These are phyloP conservation scores for Apostichopus leukothele DNA, from an alignment of 53 echinoderm and acorn worm genomes.

Conservation along the genomic window DNA sequence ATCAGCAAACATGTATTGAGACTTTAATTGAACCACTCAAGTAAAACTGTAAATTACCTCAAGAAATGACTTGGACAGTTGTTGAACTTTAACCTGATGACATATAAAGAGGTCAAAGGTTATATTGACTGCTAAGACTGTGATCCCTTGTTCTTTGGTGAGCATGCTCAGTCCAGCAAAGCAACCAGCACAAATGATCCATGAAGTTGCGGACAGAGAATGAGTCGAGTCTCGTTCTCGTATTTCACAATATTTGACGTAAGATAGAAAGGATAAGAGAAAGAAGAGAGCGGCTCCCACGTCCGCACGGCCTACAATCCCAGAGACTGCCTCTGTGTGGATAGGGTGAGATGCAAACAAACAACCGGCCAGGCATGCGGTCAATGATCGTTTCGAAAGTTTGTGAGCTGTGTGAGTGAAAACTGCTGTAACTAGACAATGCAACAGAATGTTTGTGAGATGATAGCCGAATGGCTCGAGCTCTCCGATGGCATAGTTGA, in stretches of 20 bases:
- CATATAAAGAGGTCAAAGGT: slow-evolving; percentile 85
- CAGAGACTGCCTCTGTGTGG: slow-evolving; percentile 97
- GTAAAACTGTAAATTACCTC: slow-evolving; percentile 63
- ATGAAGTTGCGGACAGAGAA: slow-evolving; percentile 29
- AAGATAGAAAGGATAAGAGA: slow-evolving; percentile 75
- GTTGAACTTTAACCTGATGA: slow-evolving; percentile 56
- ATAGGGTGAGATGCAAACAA: slow-evolving; percentile 82
- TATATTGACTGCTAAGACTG: slow-evolving; percentile 82
- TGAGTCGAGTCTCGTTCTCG: slow-evolving; percentile 17
- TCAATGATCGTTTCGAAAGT: slow-evolving; percentile 39
- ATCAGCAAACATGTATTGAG: no score
- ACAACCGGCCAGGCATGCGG: slow-evolving; percentile 51
- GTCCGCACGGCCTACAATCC: slow-evolving; percentile 92
- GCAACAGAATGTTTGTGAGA: slow-evolving; percentile 63
- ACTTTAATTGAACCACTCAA: no score
- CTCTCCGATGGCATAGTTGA: slow-evolving; percentile 69
- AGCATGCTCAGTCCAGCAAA: slow-evolving; percentile 74
- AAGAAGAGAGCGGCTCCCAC: slow-evolving; percentile 82
- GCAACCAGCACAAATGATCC: slow-evolving; percentile 43
- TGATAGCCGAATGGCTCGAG: slow-evolving; percentile 74
- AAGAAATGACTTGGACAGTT: slow-evolving; percentile 58
- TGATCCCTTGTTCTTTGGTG: slow-evolving; percentile 93
- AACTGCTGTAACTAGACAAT: slow-evolving; percentile 58
- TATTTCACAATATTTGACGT: slow-evolving; percentile 68
- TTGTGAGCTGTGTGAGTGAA: slow-evolving; percentile 53